Base-by-base conservation (phyloP, 2,888 invertebrate species). In the Notodonta dromedarius region DNA sequence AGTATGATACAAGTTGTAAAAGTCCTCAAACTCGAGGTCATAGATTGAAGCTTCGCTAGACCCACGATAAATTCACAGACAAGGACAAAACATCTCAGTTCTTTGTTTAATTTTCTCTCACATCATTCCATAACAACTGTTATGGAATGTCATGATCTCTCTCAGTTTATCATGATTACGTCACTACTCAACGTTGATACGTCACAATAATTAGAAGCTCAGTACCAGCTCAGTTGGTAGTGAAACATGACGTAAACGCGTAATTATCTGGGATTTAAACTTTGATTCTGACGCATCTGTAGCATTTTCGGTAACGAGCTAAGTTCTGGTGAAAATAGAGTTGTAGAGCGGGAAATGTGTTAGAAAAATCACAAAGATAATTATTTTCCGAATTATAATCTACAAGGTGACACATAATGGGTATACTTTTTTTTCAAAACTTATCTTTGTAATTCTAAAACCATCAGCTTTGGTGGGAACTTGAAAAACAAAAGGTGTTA, bases 241-340 rank as follows among this genome's bases (percentile, higher is more conserved):
- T 70, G 64, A 66, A 69, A 64, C 68, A 62, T 69, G 67, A 70
- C 74, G 78, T 82, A 77, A 83, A 77, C 70, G 72, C 66, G 77
- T 76, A 80, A 84, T 83, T 80, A 82, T 77, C 75, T 78, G 60
- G 77, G 83, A 83, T 84, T 83, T 82, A 79, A 85, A 84, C 77
- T 85, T 82, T 76, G 55, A 70, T 69, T 71, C 70, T 65, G 69
- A 66, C 61, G 67, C 71, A 66, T 76, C 67, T 71, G 73, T 69
- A 73, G 72, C 76, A 77, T 79, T 82, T 77, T 75, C 14, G 71
- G 74, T 84, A 81, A 83, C 81, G 80, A 83, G 79, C 70, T 82
- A 84, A 84, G 72, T 84, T 84, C 64, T 61, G 63, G 63, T 67
- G 65, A 70, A 75, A 77, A 77, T 75, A 71, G 66, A 59, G 59